Conservation (phyloP, 2,888 invertebrate genomes). For the Noctuana brunneofusca region DNA sequence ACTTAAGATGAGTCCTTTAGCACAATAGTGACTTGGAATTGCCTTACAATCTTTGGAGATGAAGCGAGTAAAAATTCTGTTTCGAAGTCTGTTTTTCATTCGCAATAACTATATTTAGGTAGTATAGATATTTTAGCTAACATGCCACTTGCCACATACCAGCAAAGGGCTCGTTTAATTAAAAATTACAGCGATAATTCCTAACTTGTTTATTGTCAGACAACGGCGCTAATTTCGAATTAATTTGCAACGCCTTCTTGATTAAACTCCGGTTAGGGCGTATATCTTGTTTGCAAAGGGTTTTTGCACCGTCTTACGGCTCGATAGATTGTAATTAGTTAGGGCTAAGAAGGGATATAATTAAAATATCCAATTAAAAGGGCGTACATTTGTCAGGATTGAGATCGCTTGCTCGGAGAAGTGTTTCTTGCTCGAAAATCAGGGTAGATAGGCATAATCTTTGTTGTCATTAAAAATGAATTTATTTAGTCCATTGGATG, state of each 20-base stretch:
- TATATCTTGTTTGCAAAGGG: conserved; percentile 58
- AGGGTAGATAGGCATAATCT: too few relatives aligned
- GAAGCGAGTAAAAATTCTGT: too few relatives aligned
- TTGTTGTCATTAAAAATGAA: neutral
- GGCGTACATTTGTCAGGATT: conserved; percentile 15
- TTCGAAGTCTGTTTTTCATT: too few relatives aligned
- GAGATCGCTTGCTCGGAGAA: neutral
- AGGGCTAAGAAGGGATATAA: conserved; percentile 30
- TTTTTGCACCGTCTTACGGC: conserved; percentile 34
- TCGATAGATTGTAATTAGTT: conserved; percentile 35
- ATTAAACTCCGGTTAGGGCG: conserved; percentile 74
- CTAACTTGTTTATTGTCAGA: conserved; percentile 66
- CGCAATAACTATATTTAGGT: too few relatives aligned
- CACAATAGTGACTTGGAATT: too few relatives aligned
- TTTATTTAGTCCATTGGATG: neutral
- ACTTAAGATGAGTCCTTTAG: too few relatives aligned
- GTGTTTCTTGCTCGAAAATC: neutral
- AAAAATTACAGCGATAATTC: conserved; percentile 52
- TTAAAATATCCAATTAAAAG: conserved; percentile 34
- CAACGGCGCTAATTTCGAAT: conserved; percentile 70
- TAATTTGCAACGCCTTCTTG: conserved; percentile 71
- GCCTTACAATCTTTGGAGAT: too few relatives aligned
- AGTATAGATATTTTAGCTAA: conserved; percentile 3
- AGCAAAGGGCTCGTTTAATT: conserved; percentile 37
- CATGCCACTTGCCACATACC: neutral